Percentiles rank a stretch among this genome's conserved stretches.
Evolutionary conservation across 2,113 vertebrate species (phyloP).

Genomic region (Thomomys bottae): DNA sequence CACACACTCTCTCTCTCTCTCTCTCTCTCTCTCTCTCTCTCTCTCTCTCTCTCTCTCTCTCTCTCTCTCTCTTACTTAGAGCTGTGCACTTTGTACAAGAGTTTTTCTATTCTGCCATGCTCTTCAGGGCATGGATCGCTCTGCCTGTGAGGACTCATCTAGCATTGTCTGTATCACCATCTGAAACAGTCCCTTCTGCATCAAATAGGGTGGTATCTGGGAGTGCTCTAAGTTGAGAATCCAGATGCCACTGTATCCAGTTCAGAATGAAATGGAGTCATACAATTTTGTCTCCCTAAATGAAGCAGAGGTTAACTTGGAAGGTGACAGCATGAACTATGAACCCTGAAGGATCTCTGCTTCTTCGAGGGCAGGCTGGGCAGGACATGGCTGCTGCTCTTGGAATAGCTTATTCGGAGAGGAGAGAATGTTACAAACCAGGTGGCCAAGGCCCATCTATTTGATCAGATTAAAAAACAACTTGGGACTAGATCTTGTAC

Average conservation of each 20-base stretch:
- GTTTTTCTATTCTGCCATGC: neutral
- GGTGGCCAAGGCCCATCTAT: too few relatives aligned
- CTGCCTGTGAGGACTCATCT: neutral
- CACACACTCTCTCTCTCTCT: neutral
- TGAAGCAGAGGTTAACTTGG: conserved; percentile 22
- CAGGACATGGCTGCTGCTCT: neutral
- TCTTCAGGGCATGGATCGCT: neutral
- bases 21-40: too few relatives aligned
- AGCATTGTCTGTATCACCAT: conserved; percentile 1
- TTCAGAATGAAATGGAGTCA: conserved; percentile 15
- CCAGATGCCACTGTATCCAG: neutral
- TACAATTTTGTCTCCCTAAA: neutral
- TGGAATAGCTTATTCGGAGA: conserved; percentile 28
- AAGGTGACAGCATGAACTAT: conserved; percentile 3
- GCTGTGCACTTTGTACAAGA: neutral
- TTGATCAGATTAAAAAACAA: too few relatives aligned
- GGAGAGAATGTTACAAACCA: neutral
- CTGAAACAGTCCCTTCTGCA: neutral
- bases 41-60: neutral
- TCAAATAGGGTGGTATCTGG: neutral
- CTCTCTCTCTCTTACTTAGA: neutral
- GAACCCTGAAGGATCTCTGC: neutral
- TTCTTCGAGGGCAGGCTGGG: neutral
- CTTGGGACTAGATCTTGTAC: too few relatives aligned
- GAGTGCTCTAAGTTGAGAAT: neutral